These are phyloP conservation scores for Agrilus mali DNA, from an alignment of 2,888 invertebrate genomes.

Conservation along the genomic window DNA sequence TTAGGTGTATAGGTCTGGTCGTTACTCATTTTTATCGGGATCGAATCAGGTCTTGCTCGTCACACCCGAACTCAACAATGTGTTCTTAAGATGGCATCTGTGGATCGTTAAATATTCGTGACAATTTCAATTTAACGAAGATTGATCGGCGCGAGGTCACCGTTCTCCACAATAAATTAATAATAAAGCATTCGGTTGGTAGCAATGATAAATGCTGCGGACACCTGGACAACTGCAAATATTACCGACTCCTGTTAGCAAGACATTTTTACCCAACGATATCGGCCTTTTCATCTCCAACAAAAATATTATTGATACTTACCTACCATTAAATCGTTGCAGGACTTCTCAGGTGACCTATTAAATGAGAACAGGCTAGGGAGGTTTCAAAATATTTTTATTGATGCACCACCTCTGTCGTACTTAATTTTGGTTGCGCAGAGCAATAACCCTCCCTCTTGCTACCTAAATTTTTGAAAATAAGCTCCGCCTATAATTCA, in stretches of 20 bases:
- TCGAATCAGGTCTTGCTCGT: conserved; percentile 22
- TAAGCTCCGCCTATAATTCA: no score
- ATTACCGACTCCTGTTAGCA: conserved; percentile 15
- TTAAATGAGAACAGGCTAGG: no score
- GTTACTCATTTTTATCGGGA: conserved; percentile 28
- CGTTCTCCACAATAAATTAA: conserved; percentile 23
- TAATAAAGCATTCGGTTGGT: conserved; percentile 18
- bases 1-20: conserved; percentile 9
- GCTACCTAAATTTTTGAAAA: no score
- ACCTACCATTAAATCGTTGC: no score
- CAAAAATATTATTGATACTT: no score
- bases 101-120: conserved; percentile 18
- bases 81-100: conserved; percentile 28
- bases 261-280: no score
- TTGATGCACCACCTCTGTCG: no score
- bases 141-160: conserved; percentile 28
- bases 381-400: no score
- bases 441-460: no score
- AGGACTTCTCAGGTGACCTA: no score
- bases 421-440: no score
- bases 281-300: no score
- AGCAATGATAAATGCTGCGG: conserved; percentile 23
- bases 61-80: conserved; percentile 24
- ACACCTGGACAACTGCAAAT: conserved; percentile 19
- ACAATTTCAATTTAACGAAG: conserved; percentile 33